Base-by-base conservation (phyloP, 2,888 invertebrate genomes). In the Chymomyza fuscimana region DNA sequence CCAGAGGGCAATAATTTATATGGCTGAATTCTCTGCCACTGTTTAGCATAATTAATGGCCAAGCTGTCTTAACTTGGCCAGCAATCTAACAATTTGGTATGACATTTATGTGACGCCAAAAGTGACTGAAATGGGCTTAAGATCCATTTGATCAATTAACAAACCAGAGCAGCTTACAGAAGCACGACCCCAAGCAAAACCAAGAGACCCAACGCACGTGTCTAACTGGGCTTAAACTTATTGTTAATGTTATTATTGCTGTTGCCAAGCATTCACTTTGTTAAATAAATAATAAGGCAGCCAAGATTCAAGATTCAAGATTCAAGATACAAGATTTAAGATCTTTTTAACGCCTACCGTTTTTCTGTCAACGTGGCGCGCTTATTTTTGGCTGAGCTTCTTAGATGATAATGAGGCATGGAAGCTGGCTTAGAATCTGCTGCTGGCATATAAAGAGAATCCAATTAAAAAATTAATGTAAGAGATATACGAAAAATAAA, bases 401-500 rank as follows among this genome's bases (percentile, higher is more conserved):
- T 46, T 46, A 46, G 12, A 10, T 46, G 40, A 46, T 46, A 46
- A 46, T 46, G 40, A 46, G 40, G 40, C 40, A 12, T 46, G 12
- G 12, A 46, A 12, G 40, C 40, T 46, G 40, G 40, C 58, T 67
- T 63, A 69, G 78, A 76, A 79, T 76, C 40, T 76, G 75, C 9
- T 7, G 76, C 70, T 71, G 75, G 71, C 63, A 46, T 15, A 60
- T 51, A 56, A 73, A 51, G 61, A 67, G 63, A 74, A 73, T 87
- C 82, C 88, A 82, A 88, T 81, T 82, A 73, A 65, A 72, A 63
- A 46, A 46, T 46, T 10, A 46, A 46, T 46, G 40, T 46, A 46
- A 46, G 12, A 46, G 40, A 46, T 46, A 46, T 46, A 46, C 40
- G 65, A 36, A 54, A 74, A 51, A 74, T 71, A 60, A 64, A 63